phyloP scores from a whole-genome alignment of 2,797 vertebrate species.

The Hippoglossus hippoglossus region DNA sequence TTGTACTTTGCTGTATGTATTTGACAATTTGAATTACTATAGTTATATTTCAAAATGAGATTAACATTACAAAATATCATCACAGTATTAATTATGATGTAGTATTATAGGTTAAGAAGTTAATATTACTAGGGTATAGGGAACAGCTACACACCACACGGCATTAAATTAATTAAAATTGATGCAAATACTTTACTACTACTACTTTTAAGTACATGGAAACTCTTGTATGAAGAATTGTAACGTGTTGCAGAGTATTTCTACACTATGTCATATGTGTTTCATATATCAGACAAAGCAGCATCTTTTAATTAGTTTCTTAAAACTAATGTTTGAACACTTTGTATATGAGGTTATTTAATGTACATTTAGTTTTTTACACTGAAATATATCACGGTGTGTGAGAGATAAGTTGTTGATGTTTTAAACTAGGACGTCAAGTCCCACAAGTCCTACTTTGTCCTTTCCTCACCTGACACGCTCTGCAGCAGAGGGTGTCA shows the following conservation, averaged over 20 bases:
- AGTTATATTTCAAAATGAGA: not conserved
- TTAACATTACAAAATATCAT: no score
- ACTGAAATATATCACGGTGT: no score
- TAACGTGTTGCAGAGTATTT: not conserved
- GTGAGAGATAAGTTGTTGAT: not conserved
- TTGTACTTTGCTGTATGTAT: not conserved
- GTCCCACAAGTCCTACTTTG: not conserved
- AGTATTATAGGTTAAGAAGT: no score
- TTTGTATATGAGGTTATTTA: no score
- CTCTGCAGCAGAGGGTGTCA: conserved; percentile 1
- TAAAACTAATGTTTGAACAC: not conserved
- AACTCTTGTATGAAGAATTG: not conserved
- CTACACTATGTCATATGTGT: not conserved
- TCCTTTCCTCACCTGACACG: conserved; percentile 20
- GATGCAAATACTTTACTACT: not conserved
- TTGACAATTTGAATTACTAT: not conserved
- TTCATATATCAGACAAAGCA: no score
- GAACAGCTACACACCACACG: no score
- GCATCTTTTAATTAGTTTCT: not conserved
- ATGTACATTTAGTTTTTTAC: not conserved
- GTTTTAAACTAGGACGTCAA: not conserved
- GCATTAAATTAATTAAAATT: not conserved
- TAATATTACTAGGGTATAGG: no score
- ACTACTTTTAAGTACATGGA: not conserved
- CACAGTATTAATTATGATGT: no score